A percentile compares a stretch with the other conserved stretches of the same genome.
phyloP scores from a whole-genome alignment of 2,888 invertebrate species.

The Cataglyphis cursor region DNA sequence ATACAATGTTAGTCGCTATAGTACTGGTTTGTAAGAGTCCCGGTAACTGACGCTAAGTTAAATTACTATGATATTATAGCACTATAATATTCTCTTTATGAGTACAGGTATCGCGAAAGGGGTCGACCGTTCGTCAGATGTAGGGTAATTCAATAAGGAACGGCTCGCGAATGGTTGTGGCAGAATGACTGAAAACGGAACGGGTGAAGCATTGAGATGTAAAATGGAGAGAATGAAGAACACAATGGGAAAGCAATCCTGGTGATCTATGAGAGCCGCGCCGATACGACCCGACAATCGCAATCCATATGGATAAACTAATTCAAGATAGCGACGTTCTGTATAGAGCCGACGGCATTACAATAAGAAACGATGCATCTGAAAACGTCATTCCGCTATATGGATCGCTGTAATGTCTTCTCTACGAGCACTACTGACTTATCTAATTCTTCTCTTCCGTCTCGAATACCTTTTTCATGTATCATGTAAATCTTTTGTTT shows the following conservation, averaged over 20 bases:
- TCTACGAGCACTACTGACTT: constrained; percentile 5
- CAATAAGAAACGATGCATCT: constrained; percentile 67
- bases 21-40: neutral
- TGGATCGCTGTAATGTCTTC: constrained; percentile 48
- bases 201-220: constrained; percentile 75
- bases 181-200: constrained; percentile 56
- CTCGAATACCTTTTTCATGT: neutral
- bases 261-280: constrained; percentile 73
- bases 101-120: neutral
- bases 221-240: constrained; percentile 72
- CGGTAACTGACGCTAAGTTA: neutral
- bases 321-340: constrained; percentile 76
- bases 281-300: constrained; percentile 71
- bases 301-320: constrained; percentile 84
- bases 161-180: constrained; percentile 53
- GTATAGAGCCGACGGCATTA: constrained; percentile 58
- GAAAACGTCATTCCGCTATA: constrained; percentile 66
- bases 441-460: neutral
- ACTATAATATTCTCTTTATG: constrained; percentile 1
- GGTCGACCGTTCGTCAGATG: constrained; percentile 48
- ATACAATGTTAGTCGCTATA: neutral
- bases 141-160: constrained; percentile 69
- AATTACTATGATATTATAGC: constrained; percentile 9
- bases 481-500: constrained; percentile 35
- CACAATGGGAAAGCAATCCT: constrained; percentile 78